Evolutionary conservation across 2,797 vertebrate genomes (phyloP).

Genomic region (Pteropus rufus): DNA sequence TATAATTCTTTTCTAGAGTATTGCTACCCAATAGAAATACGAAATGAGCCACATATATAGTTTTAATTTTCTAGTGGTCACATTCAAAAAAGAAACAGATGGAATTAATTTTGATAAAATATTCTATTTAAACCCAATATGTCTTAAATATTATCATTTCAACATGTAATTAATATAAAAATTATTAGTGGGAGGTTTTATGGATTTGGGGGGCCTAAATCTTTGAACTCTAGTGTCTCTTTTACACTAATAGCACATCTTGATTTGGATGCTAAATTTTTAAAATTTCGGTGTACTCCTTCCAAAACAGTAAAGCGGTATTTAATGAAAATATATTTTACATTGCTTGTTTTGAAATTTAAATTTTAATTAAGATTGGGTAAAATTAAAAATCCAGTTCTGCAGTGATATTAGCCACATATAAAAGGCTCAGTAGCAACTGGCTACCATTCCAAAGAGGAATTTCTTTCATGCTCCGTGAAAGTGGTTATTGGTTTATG

Average conservation of each 20-base stretch:
- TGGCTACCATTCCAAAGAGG: background rate
- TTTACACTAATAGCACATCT: background rate
- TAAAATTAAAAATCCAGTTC: background rate
- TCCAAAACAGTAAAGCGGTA: background rate
- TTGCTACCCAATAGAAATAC: background rate
- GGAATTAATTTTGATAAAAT: conserved; percentile 20
- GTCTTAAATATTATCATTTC: conserved; percentile 5
- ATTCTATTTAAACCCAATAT: background rate
- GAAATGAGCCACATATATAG: background rate
- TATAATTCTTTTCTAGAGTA: background rate
- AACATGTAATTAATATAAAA: conserved; percentile 7
- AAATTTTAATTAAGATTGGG: background rate
- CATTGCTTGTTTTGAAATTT: conserved; percentile 10
- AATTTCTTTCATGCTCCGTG: conserved; percentile 4
- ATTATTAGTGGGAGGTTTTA: background rate
- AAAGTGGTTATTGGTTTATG: conserved; percentile 30
- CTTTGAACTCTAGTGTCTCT: conserved; percentile 6
- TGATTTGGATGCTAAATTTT: background rate
- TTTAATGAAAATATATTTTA: conserved; percentile 29
- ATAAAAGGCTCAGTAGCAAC: background rate
- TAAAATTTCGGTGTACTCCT: background rate
- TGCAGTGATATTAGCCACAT: background rate
- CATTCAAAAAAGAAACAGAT: background rate
- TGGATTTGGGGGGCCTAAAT: background rate
- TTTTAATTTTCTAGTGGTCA: background rate